Evolutionary conservation across 2,888 invertebrate genomes (phyloP).

Genomic region (Nysson spinosus): DNA sequence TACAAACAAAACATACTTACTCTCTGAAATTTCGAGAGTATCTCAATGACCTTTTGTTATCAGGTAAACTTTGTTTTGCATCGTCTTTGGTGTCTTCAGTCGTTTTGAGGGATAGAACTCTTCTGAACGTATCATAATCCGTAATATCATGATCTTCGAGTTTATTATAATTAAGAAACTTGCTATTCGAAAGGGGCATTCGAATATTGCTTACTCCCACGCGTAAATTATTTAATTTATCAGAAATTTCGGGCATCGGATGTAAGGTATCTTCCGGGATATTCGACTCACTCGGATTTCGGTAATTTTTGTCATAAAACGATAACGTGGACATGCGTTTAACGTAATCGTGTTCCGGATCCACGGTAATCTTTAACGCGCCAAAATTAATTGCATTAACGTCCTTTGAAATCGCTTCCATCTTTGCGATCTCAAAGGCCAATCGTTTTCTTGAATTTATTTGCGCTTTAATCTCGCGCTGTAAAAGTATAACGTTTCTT

Average conservation of each 20-base stretch:
- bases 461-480: slow-evolving; percentile 32
- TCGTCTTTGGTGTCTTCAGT: slow-evolving; percentile 21
- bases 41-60: slow-evolving; percentile 21
- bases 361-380: slow-evolving; percentile 58
- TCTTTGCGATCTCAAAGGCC: slow-evolving; percentile 17
- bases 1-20: slow-evolving; percentile 55
- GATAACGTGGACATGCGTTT: slow-evolving; percentile 54
- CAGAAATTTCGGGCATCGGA: slow-evolving; percentile 48
- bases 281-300: slow-evolving; percentile 26
- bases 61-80: slow-evolving; percentile 1
- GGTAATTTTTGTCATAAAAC: slow-evolving; percentile 54
- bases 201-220: slow-evolving; percentile 17
- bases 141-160: too few species aligned
- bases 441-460: slow-evolving; percentile 17
- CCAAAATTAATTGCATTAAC: slow-evolving; percentile 49
- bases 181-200: too few species aligned
- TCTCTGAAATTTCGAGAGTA: slow-evolving; percentile 65
- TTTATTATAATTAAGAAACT: too few species aligned
- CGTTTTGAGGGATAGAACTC: slow-evolving; percentile 40
- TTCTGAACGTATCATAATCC: slow-evolving; percentile 10
- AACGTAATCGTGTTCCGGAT: slow-evolving; percentile 43
- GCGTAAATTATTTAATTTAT: slow-evolving; percentile 38
- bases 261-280: slow-evolving; percentile 44
- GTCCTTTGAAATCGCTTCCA: slow-evolving; percentile 15
- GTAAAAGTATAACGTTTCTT: slow-evolving; percentile 46